Conservation (phyloP, 2,113 vertebrate species). For the Sylvietta virens region DNA sequence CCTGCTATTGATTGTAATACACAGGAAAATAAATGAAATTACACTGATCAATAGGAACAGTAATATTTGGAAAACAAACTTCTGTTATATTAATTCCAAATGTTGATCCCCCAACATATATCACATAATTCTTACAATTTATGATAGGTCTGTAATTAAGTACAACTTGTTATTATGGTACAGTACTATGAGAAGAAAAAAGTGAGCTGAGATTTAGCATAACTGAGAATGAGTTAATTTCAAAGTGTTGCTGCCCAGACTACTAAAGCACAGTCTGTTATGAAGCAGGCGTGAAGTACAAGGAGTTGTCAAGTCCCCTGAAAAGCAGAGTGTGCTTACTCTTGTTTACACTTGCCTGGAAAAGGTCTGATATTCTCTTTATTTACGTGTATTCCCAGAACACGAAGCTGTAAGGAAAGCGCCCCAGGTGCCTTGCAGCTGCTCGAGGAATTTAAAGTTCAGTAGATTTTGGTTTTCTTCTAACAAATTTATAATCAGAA, state of each 20-base stretch:
- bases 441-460: not conserved
- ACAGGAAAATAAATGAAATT: not conserved
- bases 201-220: not conserved
- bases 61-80: not conserved
- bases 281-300: not conserved
- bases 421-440: not conserved
- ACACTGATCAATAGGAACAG: not conserved
- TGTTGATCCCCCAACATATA: not conserved
- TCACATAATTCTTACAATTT: not conserved
- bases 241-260: not conserved
- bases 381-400: not conserved
- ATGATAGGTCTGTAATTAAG: not conserved
- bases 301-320: not conserved
- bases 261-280: not conserved
- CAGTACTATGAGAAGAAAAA: not conserved
- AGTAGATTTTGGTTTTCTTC: not conserved
- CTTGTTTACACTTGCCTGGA: not conserved
- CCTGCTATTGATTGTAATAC: not conserved
- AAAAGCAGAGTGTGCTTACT: not conserved
- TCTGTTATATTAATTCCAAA: not conserved
- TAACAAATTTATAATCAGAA: not conserved
- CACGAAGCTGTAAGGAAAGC: not conserved
- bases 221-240: not conserved
- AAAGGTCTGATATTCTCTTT: not conserved
- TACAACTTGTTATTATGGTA: not conserved